Base-by-base conservation (phyloP, 2,113 vertebrate species). In the Thamnophis sirtalis region DNA sequence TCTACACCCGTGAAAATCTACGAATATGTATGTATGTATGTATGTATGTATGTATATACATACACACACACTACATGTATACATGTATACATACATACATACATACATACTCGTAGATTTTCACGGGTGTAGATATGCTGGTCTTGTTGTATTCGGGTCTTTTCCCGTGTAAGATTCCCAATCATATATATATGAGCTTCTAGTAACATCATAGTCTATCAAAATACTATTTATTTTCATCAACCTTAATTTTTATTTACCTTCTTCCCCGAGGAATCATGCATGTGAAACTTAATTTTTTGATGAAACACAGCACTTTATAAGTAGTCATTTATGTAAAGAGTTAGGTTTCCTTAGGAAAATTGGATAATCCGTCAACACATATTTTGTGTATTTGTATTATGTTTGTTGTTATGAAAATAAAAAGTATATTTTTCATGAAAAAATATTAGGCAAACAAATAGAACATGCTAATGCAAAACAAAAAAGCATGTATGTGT, bases 381-480 rank as follows among this genome's bases (percentile, higher is more conserved):
- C 4, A 5, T 60, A 26, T 60, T 60, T 63, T 63, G 26, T 13
- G 26, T 63, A n/a, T 63, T 63, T 63, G 28, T 63, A n/a, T 63
- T 63, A 26, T 60, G 24, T 60, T 60, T 60, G 56, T 60, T 60
- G 19, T 56, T 56, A 56, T 21, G 5, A 56, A 56, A 21, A 56
- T 56, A 21, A 56, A 38, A 92, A 43, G 53, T n/a, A 88, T 1
- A 5, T 19, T 55, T 49, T 56, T 88, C 38, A 92, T 80, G 51
- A 84, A 56, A 56, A 87, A 84, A 88, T 84, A 49, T 28, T 38
- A 48, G 3, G 86, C 84, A 33, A 48, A 56, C 80, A 84, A 58
- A 5, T 63, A 84, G 54, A 50, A 56, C n/a, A 88, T 84, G 63
- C 63, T 88, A 88, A 84, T 84, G 91, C 91, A 88, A 92, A 92